Conservation (phyloP, 2,888 invertebrate species). For the Drosophila conformis region DNA sequence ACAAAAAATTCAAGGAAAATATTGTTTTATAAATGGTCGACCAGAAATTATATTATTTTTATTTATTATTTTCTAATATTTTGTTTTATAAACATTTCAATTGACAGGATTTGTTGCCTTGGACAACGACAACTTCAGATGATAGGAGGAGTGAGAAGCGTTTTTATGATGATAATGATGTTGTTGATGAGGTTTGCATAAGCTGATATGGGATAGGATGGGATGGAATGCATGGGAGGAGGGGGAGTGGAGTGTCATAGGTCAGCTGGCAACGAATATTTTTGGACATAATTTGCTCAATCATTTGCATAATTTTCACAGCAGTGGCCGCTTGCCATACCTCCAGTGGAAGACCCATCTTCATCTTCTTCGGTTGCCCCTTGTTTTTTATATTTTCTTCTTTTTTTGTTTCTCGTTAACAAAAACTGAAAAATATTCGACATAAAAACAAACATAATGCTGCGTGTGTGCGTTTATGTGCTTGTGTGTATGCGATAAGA, state of each 20-base stretch:
- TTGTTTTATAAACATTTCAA: conserved; percentile 57
- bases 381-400: conserved; percentile 22
- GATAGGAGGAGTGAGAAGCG: background rate
- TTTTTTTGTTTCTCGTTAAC: conserved; percentile 65
- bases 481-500: conserved; percentile 53
- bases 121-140: conserved; percentile 49
- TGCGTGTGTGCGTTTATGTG: conserved; percentile 27
- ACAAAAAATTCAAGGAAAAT: conserved; percentile 35
- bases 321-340: conserved; percentile 41
- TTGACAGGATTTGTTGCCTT: conserved; percentile 70
- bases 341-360: background rate
- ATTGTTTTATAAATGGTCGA: conserved; percentile 24
- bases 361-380: background rate
- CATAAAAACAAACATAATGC: conserved; percentile 60
- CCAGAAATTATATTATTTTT: conserved; percentile 27
- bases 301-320: conserved; percentile 78
- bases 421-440: conserved; percentile 50
- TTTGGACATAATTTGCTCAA: conserved; percentile 76
- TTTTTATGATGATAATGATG: conserved; percentile 34
- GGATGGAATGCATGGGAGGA: background rate
- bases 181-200: conserved; percentile 23
- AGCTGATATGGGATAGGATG: background rate
- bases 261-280: conserved; percentile 51
- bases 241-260: conserved; percentile 26
- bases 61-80: conserved; percentile 26